Conservation (phyloP, 2,888 invertebrate genomes). For the Acrobasis consociella region DNA sequence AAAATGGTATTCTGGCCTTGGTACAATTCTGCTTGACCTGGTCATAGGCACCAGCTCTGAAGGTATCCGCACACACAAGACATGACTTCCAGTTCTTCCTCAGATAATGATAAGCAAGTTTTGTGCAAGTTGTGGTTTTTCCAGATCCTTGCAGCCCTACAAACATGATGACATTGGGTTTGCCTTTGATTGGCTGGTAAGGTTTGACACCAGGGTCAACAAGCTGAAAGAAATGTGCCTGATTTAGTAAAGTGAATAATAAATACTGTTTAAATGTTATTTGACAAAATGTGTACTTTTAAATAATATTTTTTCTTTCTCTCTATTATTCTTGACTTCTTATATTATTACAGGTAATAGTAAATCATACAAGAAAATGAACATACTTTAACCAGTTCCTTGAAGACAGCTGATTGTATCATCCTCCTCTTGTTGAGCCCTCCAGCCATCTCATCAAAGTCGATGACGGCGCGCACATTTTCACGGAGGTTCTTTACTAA, state of each 20-base stretch:
- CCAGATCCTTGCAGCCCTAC: constrained; percentile 99
- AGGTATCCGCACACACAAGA: constrained; percentile 99
- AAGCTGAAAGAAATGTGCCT: constrained; percentile 79
- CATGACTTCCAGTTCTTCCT: constrained; percentile 99
- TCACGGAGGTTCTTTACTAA: constrained; percentile 97
- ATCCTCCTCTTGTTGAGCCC: constrained; percentile 98
- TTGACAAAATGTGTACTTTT: no score
- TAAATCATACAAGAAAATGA: background rate
- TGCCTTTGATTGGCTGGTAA: constrained; percentile 97
- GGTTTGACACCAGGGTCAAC: constrained; percentile 99
- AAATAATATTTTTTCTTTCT: no score
- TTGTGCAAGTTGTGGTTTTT: constrained; percentile 99
- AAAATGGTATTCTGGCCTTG: constrained; percentile 99
- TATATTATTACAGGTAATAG: background rate
- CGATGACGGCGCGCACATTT: constrained; percentile 98
- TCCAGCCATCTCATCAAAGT: constrained; percentile 99
- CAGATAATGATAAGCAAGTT: constrained; percentile 98
- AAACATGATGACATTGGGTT: constrained; percentile 99
- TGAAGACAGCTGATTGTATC: constrained; percentile 99
- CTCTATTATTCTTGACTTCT: no score
- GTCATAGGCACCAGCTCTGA: constrained; percentile 99
- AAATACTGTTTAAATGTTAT: background rate
- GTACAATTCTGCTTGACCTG: constrained; percentile 99
- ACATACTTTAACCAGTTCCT: constrained; percentile 96
- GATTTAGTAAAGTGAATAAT: background rate